Base-by-base conservation (phyloP, 2,888 invertebrate genomes). In the Leucophenga montana region DNA sequence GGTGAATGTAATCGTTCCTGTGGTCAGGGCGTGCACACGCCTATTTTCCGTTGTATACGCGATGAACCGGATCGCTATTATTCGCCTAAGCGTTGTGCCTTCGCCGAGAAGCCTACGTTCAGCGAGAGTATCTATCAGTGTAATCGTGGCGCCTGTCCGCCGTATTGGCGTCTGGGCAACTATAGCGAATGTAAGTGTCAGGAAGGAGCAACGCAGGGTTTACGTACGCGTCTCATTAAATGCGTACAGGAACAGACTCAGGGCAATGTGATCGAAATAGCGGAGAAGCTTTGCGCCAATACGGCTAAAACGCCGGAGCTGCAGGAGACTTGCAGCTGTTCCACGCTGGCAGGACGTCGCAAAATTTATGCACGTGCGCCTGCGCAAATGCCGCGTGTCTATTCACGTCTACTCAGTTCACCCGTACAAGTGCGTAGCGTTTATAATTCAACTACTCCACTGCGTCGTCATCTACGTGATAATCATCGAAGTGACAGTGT, bases 181-280 rank as follows among this genome's bases (percentile, higher is more conserved):
- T 97, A 96, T 94, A 92, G 93, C 14, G 91, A 92, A 0, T 97
- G 97, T 84, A 92, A 93, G 13, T 96, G 97, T 86, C 94, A 69
- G 0, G 71, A 74, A 0, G 81, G 77, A 0, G 72, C 48, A 4
- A 20, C 67, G 0, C 90, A 91, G 18, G 96, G 95, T 0, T 90
- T 91, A 33, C 93, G 94, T 80, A 93, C 91, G 0, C 91, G 95
- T 67, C 91, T 91, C 16, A 91, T 95, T 33, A 92, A 92, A 71
- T 97, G 95, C 88, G 93, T 87, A 46, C 88, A 88, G 71, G 87
- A 87, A 57, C 82, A 87, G 66, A 77, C 80, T 1, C 85, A 77
- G 31, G 88, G 86, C 0, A 75, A 77, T n/a, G 78, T 84, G 3
- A 78, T 84, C 1, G 88, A 90, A 71, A 91, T 93, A 0, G 89